Percentiles rank a stretch among this genome's conserved stretches.
Evolutionary conservation across 2,113 vertebrate genomes (phyloP).

Genomic region (Condylura cristata): DNA sequence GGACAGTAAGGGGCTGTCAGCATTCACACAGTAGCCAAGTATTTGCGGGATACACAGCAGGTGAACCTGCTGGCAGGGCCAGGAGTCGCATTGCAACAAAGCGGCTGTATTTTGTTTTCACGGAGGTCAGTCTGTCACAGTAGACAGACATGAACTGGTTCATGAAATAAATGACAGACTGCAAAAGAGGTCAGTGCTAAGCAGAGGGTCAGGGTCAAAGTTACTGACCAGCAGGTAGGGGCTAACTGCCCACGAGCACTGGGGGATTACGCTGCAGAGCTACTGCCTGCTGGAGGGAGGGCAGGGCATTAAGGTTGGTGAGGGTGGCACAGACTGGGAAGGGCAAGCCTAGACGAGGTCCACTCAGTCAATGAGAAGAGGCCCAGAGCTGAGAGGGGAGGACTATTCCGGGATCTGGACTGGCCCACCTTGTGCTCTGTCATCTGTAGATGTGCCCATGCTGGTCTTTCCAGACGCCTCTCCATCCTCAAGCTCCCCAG

Average conservation of each 20-base stretch:
- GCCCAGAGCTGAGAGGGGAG: accelerated
- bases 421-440: background rate
- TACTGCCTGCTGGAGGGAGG: background rate
- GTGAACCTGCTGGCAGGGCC: background rate
- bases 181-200: background rate
- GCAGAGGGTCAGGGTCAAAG: background rate
- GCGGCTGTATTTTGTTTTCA: background rate
- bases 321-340: background rate
- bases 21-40: background rate
- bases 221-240: background rate
- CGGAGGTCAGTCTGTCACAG: background rate
- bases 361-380: background rate
- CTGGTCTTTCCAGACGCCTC: background rate
- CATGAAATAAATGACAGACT: no score
- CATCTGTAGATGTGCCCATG: background rate
- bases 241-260: background rate
- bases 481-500: background rate
- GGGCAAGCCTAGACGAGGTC: background rate
- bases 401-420: background rate
- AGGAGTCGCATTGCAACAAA: background rate
- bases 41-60: accelerated
- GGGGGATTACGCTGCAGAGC: background rate
- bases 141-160: background rate
- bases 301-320: accelerated
- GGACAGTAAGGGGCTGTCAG: background rate